Percentiles rank a stretch among this genome's conserved stretches.
Conservation (phyloP, 2,113 vertebrate species). For the Forbesichthys agassizii region DNA sequence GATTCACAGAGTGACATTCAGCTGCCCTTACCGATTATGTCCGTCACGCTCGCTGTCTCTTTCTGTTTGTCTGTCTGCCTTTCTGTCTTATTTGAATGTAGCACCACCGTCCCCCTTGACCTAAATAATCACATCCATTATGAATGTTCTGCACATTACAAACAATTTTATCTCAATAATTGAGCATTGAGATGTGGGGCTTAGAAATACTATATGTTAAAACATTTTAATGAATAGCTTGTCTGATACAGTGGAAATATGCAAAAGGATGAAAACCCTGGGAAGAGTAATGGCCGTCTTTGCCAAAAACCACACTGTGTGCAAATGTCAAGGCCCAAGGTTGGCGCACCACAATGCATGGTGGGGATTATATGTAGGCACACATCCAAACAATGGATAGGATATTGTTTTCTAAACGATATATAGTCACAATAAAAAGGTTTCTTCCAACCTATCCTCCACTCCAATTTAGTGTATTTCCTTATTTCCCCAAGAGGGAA, state of each 20-base stretch:
- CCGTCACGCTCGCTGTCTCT: not conserved
- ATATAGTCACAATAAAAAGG: slow-evolving; percentile 29
- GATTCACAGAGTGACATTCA: slow-evolving; percentile 35
- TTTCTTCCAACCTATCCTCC: slow-evolving; percentile 4
- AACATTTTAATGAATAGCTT: too few species aligned
- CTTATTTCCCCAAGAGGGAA: not conserved
- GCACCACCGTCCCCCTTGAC: not conserved
- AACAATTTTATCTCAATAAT: not conserved
- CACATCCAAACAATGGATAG: slow-evolving; percentile 22
- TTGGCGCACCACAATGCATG: slow-evolving; percentile 15
- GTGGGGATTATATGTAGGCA: slow-evolving; percentile 28
- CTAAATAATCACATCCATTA: slow-evolving; percentile 21
- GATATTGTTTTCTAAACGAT: slow-evolving; percentile 17
- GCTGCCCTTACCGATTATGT: slow-evolving; percentile 46
- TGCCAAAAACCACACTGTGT: slow-evolving; percentile 23
- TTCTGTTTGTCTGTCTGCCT: not conserved
- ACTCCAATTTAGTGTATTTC: not conserved
- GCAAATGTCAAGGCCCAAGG: slow-evolving; percentile 43
- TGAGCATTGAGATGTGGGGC: not conserved
- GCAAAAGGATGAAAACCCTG: not conserved
- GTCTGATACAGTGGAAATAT: not conserved
- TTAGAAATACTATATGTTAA: not conserved
- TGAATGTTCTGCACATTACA: not conserved
- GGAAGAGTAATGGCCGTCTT: slow-evolving; percentile 6
- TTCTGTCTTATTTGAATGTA: not conserved